Percentiles rank a stretch among this genome's conserved stretches.
These are phyloP conservation scores for Perca flavescens DNA, from an alignment of 2,113 vertebrate species.

Conservation along the genomic window DNA sequence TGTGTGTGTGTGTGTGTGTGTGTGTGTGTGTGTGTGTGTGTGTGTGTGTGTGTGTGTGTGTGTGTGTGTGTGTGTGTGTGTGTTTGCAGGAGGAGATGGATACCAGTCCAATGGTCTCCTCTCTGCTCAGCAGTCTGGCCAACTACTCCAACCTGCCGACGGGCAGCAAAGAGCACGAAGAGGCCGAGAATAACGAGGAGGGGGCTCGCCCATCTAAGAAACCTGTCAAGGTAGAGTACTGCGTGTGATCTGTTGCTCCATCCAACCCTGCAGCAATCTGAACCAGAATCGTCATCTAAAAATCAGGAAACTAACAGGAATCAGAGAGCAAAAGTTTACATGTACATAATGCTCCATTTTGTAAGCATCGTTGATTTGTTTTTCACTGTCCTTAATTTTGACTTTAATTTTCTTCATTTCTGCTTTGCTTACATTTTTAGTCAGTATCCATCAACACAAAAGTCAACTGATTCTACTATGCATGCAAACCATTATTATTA, in stretches of 20 bases:
- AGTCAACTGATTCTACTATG: no score
- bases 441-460: neutral
- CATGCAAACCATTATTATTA: neutral
- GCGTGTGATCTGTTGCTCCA: neutral
- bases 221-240: slow-evolving; percentile 67
- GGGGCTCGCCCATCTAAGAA: slow-evolving; percentile 75
- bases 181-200: slow-evolving; percentile 96
- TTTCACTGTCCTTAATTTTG: no score
- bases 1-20: neutral
- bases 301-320: neutral
- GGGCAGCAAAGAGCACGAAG: slow-evolving; percentile 96
- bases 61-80: slow-evolving; percentile 5
- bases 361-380: no score
- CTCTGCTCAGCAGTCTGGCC: slow-evolving; percentile 95
- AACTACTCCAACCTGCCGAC: slow-evolving; percentile 98
- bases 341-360: no score
- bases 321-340: neutral
- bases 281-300: neutral
- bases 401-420: no score
- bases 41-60: slow-evolving; percentile 2
- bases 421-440: neutral
- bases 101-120: slow-evolving; percentile 98
- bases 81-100: slow-evolving; percentile 96
- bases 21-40: neutral
- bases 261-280: neutral